phyloP scores from a whole-genome alignment of 2,797 vertebrate genomes.

The Pampus argenteus region DNA sequence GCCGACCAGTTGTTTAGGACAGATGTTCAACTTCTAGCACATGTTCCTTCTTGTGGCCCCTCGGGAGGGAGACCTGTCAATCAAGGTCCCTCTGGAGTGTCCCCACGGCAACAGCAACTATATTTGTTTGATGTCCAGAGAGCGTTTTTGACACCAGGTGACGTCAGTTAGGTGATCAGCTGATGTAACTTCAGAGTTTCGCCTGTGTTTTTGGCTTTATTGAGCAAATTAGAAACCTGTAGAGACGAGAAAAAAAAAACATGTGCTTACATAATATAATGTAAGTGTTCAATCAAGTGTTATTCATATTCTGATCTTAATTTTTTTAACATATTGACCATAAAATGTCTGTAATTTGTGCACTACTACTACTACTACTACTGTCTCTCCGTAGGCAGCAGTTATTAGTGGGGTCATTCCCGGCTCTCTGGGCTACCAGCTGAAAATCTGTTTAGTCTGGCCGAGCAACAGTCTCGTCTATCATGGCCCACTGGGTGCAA shows the following conservation, averaged over 20 bases:
- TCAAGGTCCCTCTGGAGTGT: slow-evolving; percentile 36
- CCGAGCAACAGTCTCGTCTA: slow-evolving; percentile 33
- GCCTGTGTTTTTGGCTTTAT: slow-evolving; percentile 18
- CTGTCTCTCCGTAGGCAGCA: neutral
- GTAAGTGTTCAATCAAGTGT: neutral
- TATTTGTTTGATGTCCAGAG: slow-evolving; percentile 10
- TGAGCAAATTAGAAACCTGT: slow-evolving; percentile 39
- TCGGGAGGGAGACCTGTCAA: slow-evolving; percentile 47
- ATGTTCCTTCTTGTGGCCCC: slow-evolving; percentile 74
- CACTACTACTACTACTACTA: no score
- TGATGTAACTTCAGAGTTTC: slow-evolving; percentile 9
- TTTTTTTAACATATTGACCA: neutral
- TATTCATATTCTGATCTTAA: neutral
- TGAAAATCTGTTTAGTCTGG: slow-evolving; percentile 34
- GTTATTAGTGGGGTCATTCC: neutral
- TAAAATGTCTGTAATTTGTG: neutral
- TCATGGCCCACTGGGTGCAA: slow-evolving; percentile 51
- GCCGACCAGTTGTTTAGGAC: slow-evolving; percentile 54
- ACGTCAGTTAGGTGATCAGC: slow-evolving; percentile 17
- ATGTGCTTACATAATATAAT: neutral
- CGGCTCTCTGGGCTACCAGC: slow-evolving; percentile 5
- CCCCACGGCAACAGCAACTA: slow-evolving; percentile 29
- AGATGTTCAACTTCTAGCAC: slow-evolving; percentile 77
- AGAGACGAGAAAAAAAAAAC: slow-evolving; percentile 24
- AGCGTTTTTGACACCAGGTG: slow-evolving; percentile 10